Evolutionary conservation across 2,888 invertebrate species (phyloP).

Genomic region (Sturmia bella): DNA sequence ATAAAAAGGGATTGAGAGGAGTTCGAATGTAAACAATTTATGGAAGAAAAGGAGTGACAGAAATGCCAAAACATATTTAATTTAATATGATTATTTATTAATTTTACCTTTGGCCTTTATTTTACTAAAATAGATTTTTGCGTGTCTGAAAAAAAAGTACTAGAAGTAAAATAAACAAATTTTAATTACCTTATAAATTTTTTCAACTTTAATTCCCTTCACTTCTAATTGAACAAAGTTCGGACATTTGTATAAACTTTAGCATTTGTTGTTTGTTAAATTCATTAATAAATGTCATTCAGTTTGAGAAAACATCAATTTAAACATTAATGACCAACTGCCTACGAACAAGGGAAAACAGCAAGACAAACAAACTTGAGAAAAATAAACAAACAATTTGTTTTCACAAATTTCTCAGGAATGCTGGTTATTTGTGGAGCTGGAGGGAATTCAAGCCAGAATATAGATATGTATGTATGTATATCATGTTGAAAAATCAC

Average conservation of each 20-base stretch:
- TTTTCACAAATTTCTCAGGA: constrained; percentile 28
- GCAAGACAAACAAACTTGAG: background rate
- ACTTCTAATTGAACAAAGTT: constrained; percentile 31
- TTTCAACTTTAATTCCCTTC: constrained; percentile 35
- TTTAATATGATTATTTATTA: no score
- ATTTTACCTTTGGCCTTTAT: no score
- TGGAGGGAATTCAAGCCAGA: no score
- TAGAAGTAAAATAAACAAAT: constrained; percentile 4
- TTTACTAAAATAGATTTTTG: no score
- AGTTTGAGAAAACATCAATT: constrained; percentile 53
- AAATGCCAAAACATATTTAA: no score
- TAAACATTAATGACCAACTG: constrained; percentile 51
- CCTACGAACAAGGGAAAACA: background rate
- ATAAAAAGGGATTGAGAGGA: no score
- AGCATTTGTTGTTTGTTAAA: background rate
- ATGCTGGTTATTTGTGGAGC: constrained; percentile 1
- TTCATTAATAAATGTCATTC: constrained; percentile 61
- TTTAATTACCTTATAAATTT: constrained; percentile 23
- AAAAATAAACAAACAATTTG: constrained; percentile 28
- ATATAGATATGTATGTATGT: no score
- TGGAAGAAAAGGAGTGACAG: no score
- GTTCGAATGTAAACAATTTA: no score
- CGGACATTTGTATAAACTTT: background rate
- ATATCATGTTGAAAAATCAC: constrained; percentile 38
- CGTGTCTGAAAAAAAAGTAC: background rate